Conservation (phyloP, 2,888 invertebrate species). For the Aleiodes testaceus region DNA sequence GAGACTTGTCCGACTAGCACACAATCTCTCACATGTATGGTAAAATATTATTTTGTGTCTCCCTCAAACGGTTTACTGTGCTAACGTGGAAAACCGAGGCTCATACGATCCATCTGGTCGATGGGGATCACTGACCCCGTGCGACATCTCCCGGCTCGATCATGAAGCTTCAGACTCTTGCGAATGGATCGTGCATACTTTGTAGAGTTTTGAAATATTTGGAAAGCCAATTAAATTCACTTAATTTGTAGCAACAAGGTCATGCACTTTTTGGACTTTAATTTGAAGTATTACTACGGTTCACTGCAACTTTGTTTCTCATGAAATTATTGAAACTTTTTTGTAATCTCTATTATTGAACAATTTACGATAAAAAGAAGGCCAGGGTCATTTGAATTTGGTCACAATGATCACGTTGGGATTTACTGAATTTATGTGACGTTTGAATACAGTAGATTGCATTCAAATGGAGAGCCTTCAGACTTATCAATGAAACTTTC, state of each 20-base stretch:
- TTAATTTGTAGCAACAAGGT: background rate
- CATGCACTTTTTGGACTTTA: too few species aligned
- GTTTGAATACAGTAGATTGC: too few species aligned
- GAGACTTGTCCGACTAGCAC: conserved; percentile 25
- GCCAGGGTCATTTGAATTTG: too few species aligned
- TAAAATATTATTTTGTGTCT: conserved; percentile 4
- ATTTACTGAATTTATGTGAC: too few species aligned
- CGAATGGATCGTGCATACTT: background rate
- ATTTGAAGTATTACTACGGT: too few species aligned
- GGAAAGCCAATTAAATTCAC: background rate
- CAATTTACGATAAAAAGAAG: too few species aligned
- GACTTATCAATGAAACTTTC: too few species aligned
- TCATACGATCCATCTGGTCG: conserved; percentile 19
- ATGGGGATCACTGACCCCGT: conserved; percentile 35
- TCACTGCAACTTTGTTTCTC: too few species aligned
- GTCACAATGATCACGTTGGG: too few species aligned
- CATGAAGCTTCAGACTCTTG: background rate
- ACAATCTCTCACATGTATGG: conserved; percentile 11
- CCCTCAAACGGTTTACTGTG: background rate
- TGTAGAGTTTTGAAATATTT: background rate
- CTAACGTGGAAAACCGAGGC: background rate
- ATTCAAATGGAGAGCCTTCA: too few species aligned
- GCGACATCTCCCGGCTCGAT: conserved; percentile 8
- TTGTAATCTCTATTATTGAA: too few species aligned
- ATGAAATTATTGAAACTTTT: background rate